Percentiles rank a stretch among this genome's conserved stretches.
These are phyloP conservation scores for Forbesichthys papilliferus DNA, from an alignment of 2,113 vertebrate species.

Conservation along the genomic window DNA sequence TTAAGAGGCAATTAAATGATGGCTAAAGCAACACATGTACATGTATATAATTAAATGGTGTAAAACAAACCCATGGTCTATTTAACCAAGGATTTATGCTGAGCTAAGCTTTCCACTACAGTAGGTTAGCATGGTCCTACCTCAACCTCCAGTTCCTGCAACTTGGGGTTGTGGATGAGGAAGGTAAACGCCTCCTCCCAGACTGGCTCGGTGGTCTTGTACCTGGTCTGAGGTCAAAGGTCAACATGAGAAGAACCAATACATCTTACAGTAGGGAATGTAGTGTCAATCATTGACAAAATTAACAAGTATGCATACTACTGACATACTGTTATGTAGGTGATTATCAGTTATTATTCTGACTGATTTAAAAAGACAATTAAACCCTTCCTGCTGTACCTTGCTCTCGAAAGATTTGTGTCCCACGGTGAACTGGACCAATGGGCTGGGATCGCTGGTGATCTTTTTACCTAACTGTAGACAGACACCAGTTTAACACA, in stretches of 20 bases:
- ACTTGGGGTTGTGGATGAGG: conserved; percentile 91
- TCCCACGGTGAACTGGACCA: conserved; percentile 90
- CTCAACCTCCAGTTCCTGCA: conserved; percentile 91
- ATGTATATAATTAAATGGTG: no score
- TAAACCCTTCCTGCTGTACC: conserved; percentile 72
- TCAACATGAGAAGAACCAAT: not conserved
- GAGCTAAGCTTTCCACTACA: not conserved
- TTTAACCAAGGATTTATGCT: not conserved
- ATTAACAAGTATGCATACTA: no score
- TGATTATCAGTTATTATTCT: no score
- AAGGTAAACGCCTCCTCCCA: conserved; percentile 96
- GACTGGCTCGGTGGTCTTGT: conserved; percentile 91
- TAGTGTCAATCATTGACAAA: no score
- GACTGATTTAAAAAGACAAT: no score
- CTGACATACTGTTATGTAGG: no score
- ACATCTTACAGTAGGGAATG: not conserved
- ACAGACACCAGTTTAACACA: conserved; percentile 32
- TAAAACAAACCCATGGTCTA: no score
- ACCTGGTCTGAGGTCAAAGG: conserved; percentile 78
- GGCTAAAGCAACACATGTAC: no score
- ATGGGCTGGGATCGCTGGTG: conserved; percentile 89
- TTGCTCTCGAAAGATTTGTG: conserved; percentile 89
- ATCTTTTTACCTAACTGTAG: conserved; percentile 92
- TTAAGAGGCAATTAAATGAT: no score
- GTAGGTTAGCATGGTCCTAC: conserved; percentile 60